Conservation (phyloP, 2,888 invertebrate species). For the Zhuqinia jingwanae region DNA sequence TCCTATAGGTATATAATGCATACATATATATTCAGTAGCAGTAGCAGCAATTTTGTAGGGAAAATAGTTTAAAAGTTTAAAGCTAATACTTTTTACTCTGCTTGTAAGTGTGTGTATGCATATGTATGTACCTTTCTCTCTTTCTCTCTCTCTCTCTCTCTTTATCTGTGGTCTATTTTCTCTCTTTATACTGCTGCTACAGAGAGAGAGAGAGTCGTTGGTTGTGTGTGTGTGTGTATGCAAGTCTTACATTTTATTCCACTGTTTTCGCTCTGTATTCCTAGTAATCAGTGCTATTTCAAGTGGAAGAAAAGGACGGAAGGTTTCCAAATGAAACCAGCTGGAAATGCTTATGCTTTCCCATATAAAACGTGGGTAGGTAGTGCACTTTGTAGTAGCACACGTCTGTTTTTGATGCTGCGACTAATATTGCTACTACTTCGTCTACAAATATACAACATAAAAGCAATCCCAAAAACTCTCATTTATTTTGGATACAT, state of each 20-base stretch:
- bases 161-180: background rate
- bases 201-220: no score
- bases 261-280: slow-evolving; percentile 8
- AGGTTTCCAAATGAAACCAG: slow-evolving; percentile 62
- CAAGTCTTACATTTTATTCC: background rate
- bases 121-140: slow-evolving; percentile 43
- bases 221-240: no score
- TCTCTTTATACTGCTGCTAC: background rate
- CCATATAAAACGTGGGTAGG: slow-evolving; percentile 11
- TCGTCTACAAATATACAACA: no score
- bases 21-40: no score
- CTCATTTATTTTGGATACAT: background rate
- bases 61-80: slow-evolving; percentile 61
- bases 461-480: background rate
- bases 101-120: no score
- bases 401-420: background rate
- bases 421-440: no score
- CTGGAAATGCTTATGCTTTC: slow-evolving; percentile 35
- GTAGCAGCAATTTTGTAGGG: slow-evolving; percentile 27
- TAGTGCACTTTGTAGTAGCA: background rate
- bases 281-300: slow-evolving; percentile 61
- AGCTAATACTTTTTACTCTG: slow-evolving; percentile 42
- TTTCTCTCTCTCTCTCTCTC: slow-evolving; percentile 4
- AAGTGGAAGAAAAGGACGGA: slow-evolving; percentile 50
- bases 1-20: no score